Conservation (phyloP, 2,797 vertebrate species). For the Lepidocolaptes lacrymiger region DNA sequence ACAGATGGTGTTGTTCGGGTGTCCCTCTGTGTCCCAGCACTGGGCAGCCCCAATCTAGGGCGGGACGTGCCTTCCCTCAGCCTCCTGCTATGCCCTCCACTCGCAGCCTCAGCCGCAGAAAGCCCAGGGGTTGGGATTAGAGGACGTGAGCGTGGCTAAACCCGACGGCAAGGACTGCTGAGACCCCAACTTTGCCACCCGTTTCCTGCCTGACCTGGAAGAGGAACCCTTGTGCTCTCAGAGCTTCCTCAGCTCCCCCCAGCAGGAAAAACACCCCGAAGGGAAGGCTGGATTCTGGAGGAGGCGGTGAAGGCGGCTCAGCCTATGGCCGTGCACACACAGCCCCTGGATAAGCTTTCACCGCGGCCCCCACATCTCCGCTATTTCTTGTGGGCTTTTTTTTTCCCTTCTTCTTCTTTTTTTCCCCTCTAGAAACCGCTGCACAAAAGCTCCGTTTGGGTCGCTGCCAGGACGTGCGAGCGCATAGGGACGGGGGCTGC, state of each 20-base stretch:
- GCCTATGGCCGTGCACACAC: not conserved
- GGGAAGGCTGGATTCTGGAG: not conserved
- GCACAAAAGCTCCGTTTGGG: slow-evolving; percentile 19
- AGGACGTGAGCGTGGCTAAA: rapidly evolving
- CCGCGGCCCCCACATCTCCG: not conserved
- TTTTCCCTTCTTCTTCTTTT: not conserved
- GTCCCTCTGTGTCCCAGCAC: not conserved
- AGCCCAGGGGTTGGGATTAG: not conserved
- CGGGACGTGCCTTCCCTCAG: not conserved
- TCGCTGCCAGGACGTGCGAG: not conserved
- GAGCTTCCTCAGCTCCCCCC: slow-evolving; percentile 25
- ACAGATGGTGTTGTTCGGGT: not conserved
- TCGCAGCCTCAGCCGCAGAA: not conserved
- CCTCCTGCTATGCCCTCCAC: not conserved
- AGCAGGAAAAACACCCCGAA: slow-evolving; percentile 27
- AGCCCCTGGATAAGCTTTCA: slow-evolving; percentile 12
- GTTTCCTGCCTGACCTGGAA: slow-evolving; percentile 64
- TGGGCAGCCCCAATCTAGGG: not conserved
- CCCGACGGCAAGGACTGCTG: rapidly evolving
- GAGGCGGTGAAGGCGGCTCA: slow-evolving; percentile 1
- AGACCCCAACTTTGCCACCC: slow-evolving; percentile 41
- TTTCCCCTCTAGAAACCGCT: not conserved
- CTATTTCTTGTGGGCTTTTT: not conserved
- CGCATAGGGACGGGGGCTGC: not conserved
- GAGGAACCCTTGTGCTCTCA: not conserved